These are phyloP conservation scores for Cynodonichthys magdalenae DNA, from an alignment of 2,797 vertebrate species.

Conservation along the genomic window DNA sequence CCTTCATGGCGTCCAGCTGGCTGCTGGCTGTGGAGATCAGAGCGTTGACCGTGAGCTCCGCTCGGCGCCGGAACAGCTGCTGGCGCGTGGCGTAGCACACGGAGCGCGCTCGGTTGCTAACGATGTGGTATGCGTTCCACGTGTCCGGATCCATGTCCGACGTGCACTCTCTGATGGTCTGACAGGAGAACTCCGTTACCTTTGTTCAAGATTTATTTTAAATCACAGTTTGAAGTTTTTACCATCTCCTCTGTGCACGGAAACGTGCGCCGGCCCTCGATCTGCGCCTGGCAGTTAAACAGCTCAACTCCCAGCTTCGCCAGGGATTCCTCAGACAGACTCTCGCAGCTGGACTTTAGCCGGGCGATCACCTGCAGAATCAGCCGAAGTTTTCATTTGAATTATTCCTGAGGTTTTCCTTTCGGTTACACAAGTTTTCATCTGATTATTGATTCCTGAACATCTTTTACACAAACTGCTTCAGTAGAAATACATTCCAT, in stretches of 20 bases:
- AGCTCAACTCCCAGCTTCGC: slow-evolving; percentile 81
- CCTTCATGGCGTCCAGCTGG: slow-evolving; percentile 84
- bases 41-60: slow-evolving; percentile 84
- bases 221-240: slow-evolving; percentile 5
- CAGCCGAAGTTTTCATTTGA: background rate
- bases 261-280: slow-evolving; percentile 74
- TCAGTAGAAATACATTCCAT: too few relatives aligned
- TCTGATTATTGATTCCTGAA: too few relatives aligned
- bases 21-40: slow-evolving; percentile 82
- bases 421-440: too few relatives aligned
- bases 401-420: background rate
- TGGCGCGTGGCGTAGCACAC: slow-evolving; percentile 86
- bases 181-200: background rate
- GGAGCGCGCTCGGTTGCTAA: slow-evolving; percentile 85
- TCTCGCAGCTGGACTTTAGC: slow-evolving; percentile 73
- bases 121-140: slow-evolving; percentile 88
- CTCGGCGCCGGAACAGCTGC: slow-evolving; percentile 82
- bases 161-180: slow-evolving; percentile 84
- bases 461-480: too few relatives aligned
- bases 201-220: too few relatives aligned
- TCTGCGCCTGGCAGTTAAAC: slow-evolving; percentile 84
- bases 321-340: slow-evolving; percentile 82
- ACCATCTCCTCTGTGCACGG: slow-evolving; percentile 80
- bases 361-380: slow-evolving; percentile 72
- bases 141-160: slow-evolving; percentile 84